A percentile compares a stretch with the other conserved stretches of the same genome.
phyloP scores from a whole-genome alignment of 2,888 invertebrate species.

The Brachyopa scutellaris region DNA sequence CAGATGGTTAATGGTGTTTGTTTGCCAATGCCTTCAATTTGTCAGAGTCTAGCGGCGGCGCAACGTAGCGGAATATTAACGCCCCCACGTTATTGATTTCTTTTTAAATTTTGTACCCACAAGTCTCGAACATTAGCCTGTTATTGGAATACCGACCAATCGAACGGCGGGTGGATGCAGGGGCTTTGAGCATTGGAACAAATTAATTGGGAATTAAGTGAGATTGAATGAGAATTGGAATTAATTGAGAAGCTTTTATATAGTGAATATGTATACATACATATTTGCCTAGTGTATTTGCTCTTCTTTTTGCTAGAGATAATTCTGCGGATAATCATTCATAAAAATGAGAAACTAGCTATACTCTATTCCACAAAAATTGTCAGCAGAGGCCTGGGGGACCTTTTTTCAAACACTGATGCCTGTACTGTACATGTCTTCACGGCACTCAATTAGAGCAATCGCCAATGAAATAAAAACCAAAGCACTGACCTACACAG shows the following conservation, averaged over 20 bases:
- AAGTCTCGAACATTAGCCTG: conserved; percentile 42
- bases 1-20: conserved; percentile 59
- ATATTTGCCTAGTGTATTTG: too few relatives aligned
- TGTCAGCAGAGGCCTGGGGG: too few relatives aligned
- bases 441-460: too few relatives aligned
- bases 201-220: conserved; percentile 36
- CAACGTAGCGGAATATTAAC: conserved; percentile 30
- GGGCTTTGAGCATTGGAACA: conserved; percentile 27
- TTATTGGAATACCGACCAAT: conserved; percentile 30
- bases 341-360: too few relatives aligned
- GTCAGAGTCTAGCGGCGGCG: conserved; percentile 17
- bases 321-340: too few relatives aligned
- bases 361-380: too few relatives aligned
- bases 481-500: too few relatives aligned
- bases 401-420: too few relatives aligned
- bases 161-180: neutral
- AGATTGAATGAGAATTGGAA: conserved; percentile 26
- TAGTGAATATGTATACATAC: too few relatives aligned
- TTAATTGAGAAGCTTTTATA: conserved; percentile 29
- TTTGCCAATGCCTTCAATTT: conserved; percentile 60
- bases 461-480: too few relatives aligned
- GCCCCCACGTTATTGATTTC: conserved; percentile 51
- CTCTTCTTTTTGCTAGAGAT: too few relatives aligned
- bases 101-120: conserved; percentile 5
- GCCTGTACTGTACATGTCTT: too few relatives aligned